phyloP scores from a whole-genome alignment of 2,113 vertebrate species.

The Rhinoderma darwinii region DNA sequence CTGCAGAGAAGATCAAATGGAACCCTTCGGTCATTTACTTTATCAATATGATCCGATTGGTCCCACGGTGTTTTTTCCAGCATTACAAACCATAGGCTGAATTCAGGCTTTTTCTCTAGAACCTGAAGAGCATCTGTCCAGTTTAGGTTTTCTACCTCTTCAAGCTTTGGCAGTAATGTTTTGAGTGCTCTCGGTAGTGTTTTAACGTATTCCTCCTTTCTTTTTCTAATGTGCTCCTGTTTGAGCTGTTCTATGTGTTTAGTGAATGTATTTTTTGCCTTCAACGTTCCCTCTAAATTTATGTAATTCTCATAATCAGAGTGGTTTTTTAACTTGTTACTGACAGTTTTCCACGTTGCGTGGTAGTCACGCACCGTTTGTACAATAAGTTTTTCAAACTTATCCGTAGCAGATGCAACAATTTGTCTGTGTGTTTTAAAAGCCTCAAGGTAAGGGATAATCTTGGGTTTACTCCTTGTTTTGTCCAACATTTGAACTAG shows the following conservation, averaged over 20 bases:
- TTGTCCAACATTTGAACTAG: constrained; percentile 97
- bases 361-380: constrained; percentile 95
- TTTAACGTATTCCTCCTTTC: constrained; percentile 93
- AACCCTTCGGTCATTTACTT: constrained; percentile 91
- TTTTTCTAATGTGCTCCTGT: constrained; percentile 94
- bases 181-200: constrained; percentile 95
- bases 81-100: constrained; percentile 92
- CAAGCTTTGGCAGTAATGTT: constrained; percentile 89
- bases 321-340: constrained; percentile 92
- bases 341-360: constrained; percentile 91
- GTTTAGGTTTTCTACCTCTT: constrained; percentile 89
- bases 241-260: constrained; percentile 96
- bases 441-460: constrained; percentile 94
- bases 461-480: constrained; percentile 95
- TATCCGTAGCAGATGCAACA: constrained; percentile 88
- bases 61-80: constrained; percentile 95
- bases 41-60: constrained; percentile 95
- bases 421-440: constrained; percentile 93
- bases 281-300: constrained; percentile 91
- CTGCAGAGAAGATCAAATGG: constrained; percentile 94
- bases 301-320: constrained; percentile 95
- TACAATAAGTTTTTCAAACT: constrained; percentile 91
- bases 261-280: constrained; percentile 90
- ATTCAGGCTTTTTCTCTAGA: constrained; percentile 87
- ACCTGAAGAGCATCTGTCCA: constrained; percentile 92